Evolutionary conservation across 2,888 invertebrate genomes (phyloP), one percentile per base, ranked within the genome.

Genomic region (Caenorhabditis doughertyi): DNA sequence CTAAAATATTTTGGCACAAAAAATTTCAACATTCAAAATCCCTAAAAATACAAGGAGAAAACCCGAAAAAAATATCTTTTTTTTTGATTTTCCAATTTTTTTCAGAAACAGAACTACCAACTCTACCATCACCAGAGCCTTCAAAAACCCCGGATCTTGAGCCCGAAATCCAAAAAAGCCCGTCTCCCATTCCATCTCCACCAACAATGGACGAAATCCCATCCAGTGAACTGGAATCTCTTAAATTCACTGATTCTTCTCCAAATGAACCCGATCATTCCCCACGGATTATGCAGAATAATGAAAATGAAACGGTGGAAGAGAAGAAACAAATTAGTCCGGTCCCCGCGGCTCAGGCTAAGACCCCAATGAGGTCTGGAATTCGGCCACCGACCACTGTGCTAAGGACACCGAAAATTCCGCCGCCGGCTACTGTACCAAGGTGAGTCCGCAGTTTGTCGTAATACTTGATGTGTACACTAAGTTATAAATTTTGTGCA

Each of bases 351-450:
- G n/a, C 58, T 8, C 35, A 21, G 9, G 11, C 16, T 2, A 65
- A 39, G 39, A 70, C 62, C 1, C 67, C 82, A 2, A 53, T n/a
- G 3, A 29, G 55, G 21, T 79, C 82, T 8, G 82, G 82, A 27
- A 82, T 82, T 11, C 53, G 73, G 7, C 72, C 79, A 5, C 82
- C 82, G 11, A 79, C 39, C 18, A 70, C 76, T 0, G 65, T 81
- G 25, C 18, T 81, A 35, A 44, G 81, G 9, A 32, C 62, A n/a
- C 80, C 80, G 1, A 73, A 58, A 29, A 27, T 44, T 29, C 35
- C 60, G n/a, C n/a, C n/a, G n/a, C n/a, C n/a, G n/a, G n/a, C n/a
- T 11, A 21, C 29, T n/a, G 53, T 7, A 7, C n/a, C 13, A 25
- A 23, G 32, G 64, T 49, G 11, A 35, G 7, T 9, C 9, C 9